Evolutionary conservation across 2,888 invertebrate genomes (phyloP), one percentile per base, ranked within the genome.

Genomic region (Marronus borbonicus): DNA sequence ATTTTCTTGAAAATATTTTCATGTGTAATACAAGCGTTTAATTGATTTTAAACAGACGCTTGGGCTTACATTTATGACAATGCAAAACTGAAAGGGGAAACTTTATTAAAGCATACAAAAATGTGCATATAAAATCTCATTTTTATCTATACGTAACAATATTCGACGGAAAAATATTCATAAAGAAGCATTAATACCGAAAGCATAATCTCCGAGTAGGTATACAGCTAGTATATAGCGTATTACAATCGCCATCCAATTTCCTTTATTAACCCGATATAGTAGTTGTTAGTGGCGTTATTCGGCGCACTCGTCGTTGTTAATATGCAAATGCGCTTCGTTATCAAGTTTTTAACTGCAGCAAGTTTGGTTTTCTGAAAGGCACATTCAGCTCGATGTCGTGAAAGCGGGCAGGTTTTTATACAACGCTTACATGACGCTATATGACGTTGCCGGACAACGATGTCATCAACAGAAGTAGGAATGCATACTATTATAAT

Each of bases 221-320:
- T 3, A 24, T 24, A 39, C 14, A 12, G 14, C 17, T 60, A 14
- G n/a, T 39, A 64, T 44, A 60, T 60, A 20, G 60, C 20, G 12
- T 8, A 31, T 14, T 64, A 36, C 36, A 7, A 14, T 17, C 17
- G 65, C 39, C 65, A 17, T 66, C 39, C 65, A 66, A 66, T 66
- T 66, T 66, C 65, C 65, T 66, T 66, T 66, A 66, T 66, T 66
- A 66, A 66, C 65, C 39, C 44, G 12, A 66, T 66, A 66, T 66
- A 66, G 20, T 39, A 39, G 39, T 66, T 66, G 65, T 66, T 66
- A 44, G 55, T 20, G 55, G 20, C 39, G 65, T 39, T 66, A 66
- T 66, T 44, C 20, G 44, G 36, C 10, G 20, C 44, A 66, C 44
- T 66, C 20, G 17, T 66, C n/a, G 65, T 44, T 39, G 2, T n/a